These are phyloP conservation scores for Andrena marginata DNA, from an alignment of 2,888 invertebrate species.

Conservation along the genomic window DNA sequence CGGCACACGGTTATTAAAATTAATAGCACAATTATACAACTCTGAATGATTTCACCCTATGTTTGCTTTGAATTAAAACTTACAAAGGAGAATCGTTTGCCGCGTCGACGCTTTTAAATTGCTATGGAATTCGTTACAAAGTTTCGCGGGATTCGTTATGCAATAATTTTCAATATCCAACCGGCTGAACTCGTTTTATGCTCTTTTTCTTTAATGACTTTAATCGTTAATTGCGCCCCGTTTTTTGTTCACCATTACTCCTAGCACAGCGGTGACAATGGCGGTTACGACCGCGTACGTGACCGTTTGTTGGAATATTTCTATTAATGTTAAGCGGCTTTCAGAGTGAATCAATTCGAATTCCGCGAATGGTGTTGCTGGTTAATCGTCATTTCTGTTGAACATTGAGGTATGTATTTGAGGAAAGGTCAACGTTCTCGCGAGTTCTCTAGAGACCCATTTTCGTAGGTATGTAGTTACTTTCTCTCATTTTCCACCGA, in stretches of 20 bases:
- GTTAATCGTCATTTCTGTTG: no score
- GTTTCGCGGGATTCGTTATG: slow-evolving; percentile 25
- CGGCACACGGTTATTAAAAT: slow-evolving; percentile 25
- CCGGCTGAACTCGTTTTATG: background rate
- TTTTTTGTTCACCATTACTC: background rate
- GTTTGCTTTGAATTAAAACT: slow-evolving; percentile 28
- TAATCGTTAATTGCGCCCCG: slow-evolving; percentile 33
- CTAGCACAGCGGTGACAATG: background rate
- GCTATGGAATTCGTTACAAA: slow-evolving; percentile 15
- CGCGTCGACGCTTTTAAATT: slow-evolving; percentile 10
- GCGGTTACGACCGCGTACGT: background rate
- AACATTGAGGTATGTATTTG: no score
- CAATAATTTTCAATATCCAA: slow-evolving; percentile 13
- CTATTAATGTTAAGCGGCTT: background rate
- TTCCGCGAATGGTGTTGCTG: background rate
- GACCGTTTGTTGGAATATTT: slow-evolving; percentile 3
- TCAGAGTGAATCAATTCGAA: slow-evolving; percentile 1
- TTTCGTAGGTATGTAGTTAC: no score
- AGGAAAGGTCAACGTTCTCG: background rate
- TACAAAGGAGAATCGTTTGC: slow-evolving; percentile 6
- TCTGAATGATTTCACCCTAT: background rate
- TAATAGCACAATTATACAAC: slow-evolving; percentile 21
- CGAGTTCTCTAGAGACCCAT: background rate
- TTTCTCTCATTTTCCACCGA: background rate
- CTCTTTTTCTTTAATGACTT: slow-evolving; percentile 18